Evolutionary conservation across 2,888 invertebrate genomes (phyloP).

Genomic region (Seira musarum): DNA sequence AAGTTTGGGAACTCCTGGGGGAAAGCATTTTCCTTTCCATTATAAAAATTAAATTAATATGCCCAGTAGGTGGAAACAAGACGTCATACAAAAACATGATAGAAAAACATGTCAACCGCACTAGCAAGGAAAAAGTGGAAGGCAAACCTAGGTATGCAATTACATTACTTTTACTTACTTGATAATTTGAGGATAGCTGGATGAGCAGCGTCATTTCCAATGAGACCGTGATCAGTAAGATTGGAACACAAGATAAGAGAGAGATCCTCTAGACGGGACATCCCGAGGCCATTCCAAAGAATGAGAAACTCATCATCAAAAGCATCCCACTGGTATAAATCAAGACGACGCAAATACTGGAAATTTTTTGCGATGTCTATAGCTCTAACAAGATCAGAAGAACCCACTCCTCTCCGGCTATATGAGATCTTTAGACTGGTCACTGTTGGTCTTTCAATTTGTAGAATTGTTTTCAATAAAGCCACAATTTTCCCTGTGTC

Average conservation of each 20-base stretch:
- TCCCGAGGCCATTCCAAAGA: slow-evolving; percentile 44
- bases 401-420: slow-evolving; percentile 45
- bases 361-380: slow-evolving; percentile 50
- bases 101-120: not conserved
- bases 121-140: not conserved
- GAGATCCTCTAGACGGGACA: slow-evolving; percentile 40
- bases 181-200: slow-evolving; percentile 46
- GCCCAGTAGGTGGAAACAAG: not conserved
- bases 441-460: slow-evolving; percentile 41
- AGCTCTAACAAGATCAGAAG: slow-evolving; percentile 42
- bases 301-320: slow-evolving; percentile 56
- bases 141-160: too few relatives aligned
- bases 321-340: slow-evolving; percentile 60
- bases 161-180: slow-evolving; percentile 30
- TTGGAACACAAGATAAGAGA: slow-evolving; percentile 51
- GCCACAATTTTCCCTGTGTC: slow-evolving; percentile 34
- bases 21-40: slow-evolving; percentile 5
- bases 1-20: not conserved
- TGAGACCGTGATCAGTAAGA: slow-evolving; percentile 47
- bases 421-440: slow-evolving; percentile 57
- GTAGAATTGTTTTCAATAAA: slow-evolving; percentile 30
- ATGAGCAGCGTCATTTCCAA: slow-evolving; percentile 30
- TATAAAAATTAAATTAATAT: slow-evolving; percentile 27
- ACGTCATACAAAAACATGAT: not conserved
- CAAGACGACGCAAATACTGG: slow-evolving; percentile 49